phyloP scores from a whole-genome alignment of 2,113 vertebrate genomes.

The Rhinoptilus africanus region DNA sequence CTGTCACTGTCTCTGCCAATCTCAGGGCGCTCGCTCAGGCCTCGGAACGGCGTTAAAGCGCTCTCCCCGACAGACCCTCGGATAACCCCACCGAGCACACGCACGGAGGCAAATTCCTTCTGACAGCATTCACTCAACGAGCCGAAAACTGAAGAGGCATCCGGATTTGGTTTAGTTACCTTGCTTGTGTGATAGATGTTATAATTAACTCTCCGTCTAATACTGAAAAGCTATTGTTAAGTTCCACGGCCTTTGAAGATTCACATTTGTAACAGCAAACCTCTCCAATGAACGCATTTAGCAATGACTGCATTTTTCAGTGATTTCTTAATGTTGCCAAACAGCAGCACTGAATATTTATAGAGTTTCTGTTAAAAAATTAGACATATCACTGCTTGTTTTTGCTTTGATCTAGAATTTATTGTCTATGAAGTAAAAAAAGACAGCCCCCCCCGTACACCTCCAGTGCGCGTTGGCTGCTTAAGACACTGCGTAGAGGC shows the following conservation, averaged over 20 bases:
- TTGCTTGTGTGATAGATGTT: background rate
- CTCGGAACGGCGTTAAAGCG: background rate
- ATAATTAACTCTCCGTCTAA: slow-evolving; percentile 36
- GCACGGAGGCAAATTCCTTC: slow-evolving; percentile 46
- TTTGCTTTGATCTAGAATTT: slow-evolving; percentile 44
- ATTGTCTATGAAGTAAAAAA: slow-evolving; percentile 37
- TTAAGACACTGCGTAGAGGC: background rate
- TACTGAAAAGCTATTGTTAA: slow-evolving; percentile 7
- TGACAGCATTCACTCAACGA: slow-evolving; percentile 55
- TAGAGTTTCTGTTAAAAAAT: slow-evolving; percentile 53
- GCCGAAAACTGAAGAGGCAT: background rate
- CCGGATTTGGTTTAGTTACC: background rate
- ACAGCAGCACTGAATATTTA: slow-evolving; percentile 16
- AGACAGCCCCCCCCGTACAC: background rate
- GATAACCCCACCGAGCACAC: slow-evolving; percentile 27
- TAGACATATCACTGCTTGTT: slow-evolving; percentile 32
- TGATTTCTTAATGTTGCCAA: slow-evolving; percentile 30
- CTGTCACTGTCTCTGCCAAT: slow-evolving; percentile 36
- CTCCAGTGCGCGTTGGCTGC: background rate
- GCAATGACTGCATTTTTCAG: slow-evolving; percentile 48
- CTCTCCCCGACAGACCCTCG: slow-evolving; percentile 42
- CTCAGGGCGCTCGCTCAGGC: background rate
- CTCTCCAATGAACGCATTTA: slow-evolving; percentile 37
- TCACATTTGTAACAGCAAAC: slow-evolving; percentile 37
- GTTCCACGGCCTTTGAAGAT: slow-evolving; percentile 34